These are phyloP conservation scores for Proterorhinus semilunaris DNA, from an alignment of 2,113 vertebrate genomes.

Conservation along the genomic window DNA sequence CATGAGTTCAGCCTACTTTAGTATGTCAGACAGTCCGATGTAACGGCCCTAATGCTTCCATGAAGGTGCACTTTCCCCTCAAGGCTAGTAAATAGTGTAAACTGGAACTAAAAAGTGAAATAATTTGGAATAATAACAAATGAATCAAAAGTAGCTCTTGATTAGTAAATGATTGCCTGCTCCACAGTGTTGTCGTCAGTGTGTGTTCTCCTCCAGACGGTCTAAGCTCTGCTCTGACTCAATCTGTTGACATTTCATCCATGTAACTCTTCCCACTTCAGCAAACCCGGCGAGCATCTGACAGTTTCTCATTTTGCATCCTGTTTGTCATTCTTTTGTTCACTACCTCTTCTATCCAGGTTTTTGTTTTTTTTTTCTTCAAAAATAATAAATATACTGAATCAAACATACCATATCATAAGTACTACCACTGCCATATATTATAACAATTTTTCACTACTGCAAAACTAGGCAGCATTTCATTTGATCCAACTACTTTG, in stretches of 20 bases:
- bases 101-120: too few relatives aligned
- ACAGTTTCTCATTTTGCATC: constrained; percentile 46
- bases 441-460: too few relatives aligned
- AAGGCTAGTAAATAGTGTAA: too few relatives aligned
- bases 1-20: too few relatives aligned
- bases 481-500: too few relatives aligned
- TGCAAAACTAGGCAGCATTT: not conserved
- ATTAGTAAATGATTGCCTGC: constrained; percentile 11
- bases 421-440: too few relatives aligned
- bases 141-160: not conserved
- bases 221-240: constrained; percentile 70
- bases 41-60: too few relatives aligned
- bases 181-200: constrained; percentile 61
- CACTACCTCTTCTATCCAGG: constrained; percentile 17
- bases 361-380: not conserved
- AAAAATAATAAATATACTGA: not conserved
- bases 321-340: constrained; percentile 51
- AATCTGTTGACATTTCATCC: constrained; percentile 74
- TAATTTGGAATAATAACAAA: too few relatives aligned
- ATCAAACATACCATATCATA: too few relatives aligned
- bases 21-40: too few relatives aligned
- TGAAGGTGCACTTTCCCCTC: too few relatives aligned
- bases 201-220: constrained; percentile 67
- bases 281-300: constrained; percentile 58
- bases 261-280: constrained; percentile 62